phyloP scores from a whole-genome alignment of 2,888 invertebrate species.

The Sesamia inferens region DNA sequence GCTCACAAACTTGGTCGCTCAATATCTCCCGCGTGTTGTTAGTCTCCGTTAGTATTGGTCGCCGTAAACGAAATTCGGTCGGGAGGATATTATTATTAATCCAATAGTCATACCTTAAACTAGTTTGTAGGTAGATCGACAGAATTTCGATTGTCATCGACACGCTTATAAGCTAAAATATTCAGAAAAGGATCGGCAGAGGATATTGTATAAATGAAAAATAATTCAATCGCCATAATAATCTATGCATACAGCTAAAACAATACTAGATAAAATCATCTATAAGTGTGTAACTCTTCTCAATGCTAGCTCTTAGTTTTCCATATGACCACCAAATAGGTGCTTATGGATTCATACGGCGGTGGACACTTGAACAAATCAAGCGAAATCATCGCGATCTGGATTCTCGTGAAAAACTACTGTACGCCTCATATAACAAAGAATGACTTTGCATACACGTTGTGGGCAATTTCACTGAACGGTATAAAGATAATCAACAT shows the following conservation, averaged over 20 bases:
- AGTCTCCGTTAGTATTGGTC: too few relatives aligned
- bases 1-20: too few relatives aligned
- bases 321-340: conserved; percentile 6
- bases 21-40: background rate
- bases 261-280: background rate
- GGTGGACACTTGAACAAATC: background rate
- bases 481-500: background rate
- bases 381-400: conserved; percentile 3
- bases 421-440: background rate
- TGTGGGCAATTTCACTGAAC: background rate
- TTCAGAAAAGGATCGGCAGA: background rate
- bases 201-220: background rate
- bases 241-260: background rate
- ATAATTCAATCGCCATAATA: background rate
- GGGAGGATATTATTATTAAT: background rate
- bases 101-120: background rate
- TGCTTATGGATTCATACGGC: conserved; percentile 4
- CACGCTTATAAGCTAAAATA: background rate
- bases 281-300: background rate
- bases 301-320: background rate
- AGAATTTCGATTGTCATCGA: conserved; percentile 1
- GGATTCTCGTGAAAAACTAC: background rate
- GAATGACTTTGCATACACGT: background rate
- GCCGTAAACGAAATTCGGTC: too few relatives aligned
- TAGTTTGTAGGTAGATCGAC: too few relatives aligned